A percentile compares a stretch with the other conserved stretches of the same genome.
Conservation (phyloP, 2,113 vertebrate genomes). For the Neolamprologus hecqui region DNA sequence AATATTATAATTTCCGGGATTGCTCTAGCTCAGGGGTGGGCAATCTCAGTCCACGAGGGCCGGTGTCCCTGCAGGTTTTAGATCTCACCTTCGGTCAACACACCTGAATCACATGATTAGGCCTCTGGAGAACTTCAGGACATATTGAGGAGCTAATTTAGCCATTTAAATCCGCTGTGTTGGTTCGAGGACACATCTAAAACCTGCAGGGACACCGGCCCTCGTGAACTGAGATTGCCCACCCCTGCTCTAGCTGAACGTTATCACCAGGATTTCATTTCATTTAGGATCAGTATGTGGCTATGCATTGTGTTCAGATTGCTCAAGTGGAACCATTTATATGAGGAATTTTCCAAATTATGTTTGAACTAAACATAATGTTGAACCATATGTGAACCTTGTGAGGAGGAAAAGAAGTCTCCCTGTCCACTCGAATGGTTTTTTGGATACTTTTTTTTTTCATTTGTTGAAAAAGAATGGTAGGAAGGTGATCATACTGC, state of each 20-base stretch:
- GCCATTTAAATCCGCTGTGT: no score
- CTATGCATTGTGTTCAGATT: not conserved
- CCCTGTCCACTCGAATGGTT: not conserved
- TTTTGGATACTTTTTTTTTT: not conserved
- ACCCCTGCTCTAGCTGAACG: not conserved
- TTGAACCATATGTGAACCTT: not conserved
- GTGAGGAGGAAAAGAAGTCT: not conserved
- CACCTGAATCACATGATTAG: no score
- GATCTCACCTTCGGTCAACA: no score
- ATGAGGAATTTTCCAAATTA: not conserved
- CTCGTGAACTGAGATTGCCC: no score
- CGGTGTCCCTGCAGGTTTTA: no score
- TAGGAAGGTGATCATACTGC: not conserved
- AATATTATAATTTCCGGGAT: not conserved
- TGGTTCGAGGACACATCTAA: no score
- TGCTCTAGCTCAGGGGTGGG: not conserved
- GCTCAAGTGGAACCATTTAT: not conserved
- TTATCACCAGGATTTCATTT: not conserved
- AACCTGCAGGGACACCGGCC: no score
- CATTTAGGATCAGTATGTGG: not conserved
- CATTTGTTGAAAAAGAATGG: not conserved
- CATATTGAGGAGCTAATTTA: rapidly evolving
- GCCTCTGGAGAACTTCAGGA: no score
- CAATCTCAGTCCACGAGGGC: no score
- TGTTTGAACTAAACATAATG: not conserved